Conservation (phyloP, 2,113 vertebrate species). For the Siphamia tubifer region DNA sequence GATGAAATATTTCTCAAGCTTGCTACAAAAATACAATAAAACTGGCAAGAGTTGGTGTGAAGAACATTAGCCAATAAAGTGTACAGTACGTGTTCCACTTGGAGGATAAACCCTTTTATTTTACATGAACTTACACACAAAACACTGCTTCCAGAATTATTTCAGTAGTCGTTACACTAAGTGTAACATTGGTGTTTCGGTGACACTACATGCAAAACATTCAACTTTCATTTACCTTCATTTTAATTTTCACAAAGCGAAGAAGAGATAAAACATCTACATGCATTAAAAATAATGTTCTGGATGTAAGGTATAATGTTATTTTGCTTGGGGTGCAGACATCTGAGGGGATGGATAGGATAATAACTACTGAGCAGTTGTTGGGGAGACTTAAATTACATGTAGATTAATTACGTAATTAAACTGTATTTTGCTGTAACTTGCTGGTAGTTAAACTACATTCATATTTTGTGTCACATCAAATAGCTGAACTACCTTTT, state of each 20-base stretch:
- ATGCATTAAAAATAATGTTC: constrained; percentile 1
- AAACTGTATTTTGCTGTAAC: no score
- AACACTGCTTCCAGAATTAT: background rate
- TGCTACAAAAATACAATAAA: constrained; percentile 7
- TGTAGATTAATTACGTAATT: no score
- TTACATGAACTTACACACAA: background rate
- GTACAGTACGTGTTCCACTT: background rate
- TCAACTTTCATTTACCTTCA: background rate
- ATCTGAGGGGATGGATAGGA: no score
- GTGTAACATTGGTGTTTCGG: background rate
- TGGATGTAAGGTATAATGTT: background rate
- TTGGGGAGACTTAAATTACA: no score
- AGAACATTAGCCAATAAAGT: background rate
- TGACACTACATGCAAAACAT: background rate
- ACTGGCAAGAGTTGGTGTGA: background rate
- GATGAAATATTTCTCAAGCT: constrained; percentile 1
- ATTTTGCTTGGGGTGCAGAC: constrained; percentile 29
- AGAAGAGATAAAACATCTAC: constrained; percentile 3
- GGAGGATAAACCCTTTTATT: background rate
- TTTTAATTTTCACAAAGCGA: background rate
- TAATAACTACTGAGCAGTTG: no score
- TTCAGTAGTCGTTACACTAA: background rate
- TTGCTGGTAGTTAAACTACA: no score
- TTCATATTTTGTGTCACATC: no score
- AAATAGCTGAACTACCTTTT: no score